Evolutionary conservation across 2,113 vertebrate species (phyloP).

Genomic region (Marmota flaviventris): DNA sequence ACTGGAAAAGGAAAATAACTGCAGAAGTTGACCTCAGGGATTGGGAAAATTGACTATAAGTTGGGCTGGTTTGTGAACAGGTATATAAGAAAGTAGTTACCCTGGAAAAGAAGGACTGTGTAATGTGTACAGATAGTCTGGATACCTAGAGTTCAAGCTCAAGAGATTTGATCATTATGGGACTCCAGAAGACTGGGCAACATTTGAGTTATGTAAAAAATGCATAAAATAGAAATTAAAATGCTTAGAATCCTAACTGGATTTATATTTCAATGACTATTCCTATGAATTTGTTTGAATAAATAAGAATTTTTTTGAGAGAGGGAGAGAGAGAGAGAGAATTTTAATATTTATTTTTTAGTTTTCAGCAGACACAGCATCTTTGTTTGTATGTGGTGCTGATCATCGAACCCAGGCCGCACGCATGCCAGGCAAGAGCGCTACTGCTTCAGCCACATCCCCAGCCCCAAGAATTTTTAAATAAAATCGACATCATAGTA

Average conservation of each 20-base stretch:
- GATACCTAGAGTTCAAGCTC: not conserved
- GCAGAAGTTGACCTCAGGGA: not conserved
- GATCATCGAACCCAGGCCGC: no score
- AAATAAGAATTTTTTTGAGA: not conserved
- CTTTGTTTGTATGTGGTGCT: no score
- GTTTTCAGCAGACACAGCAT: no score
- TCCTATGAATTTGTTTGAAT: not conserved
- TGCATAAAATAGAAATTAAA: conserved; percentile 40
- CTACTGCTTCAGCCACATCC: no score
- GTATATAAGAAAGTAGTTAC: not conserved
- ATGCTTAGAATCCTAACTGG: not conserved
- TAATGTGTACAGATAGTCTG: not conserved
- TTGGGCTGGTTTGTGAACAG: not conserved
- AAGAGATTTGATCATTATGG: conserved; percentile 19
- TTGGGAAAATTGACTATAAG: not conserved
- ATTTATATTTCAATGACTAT: conserved; percentile 8
- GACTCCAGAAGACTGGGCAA: not conserved
- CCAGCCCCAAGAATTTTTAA: not conserved
- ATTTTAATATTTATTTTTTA: no score
- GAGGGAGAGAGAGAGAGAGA: no score
- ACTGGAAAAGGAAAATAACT: not conserved
- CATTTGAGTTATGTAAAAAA: not conserved
- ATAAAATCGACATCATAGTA: not conserved
- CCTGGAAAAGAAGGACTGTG: not conserved
- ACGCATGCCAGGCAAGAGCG: no score